Evolutionary conservation across 2,113 vertebrate genomes (phyloP).

Genomic region (Canis aureus): DNA sequence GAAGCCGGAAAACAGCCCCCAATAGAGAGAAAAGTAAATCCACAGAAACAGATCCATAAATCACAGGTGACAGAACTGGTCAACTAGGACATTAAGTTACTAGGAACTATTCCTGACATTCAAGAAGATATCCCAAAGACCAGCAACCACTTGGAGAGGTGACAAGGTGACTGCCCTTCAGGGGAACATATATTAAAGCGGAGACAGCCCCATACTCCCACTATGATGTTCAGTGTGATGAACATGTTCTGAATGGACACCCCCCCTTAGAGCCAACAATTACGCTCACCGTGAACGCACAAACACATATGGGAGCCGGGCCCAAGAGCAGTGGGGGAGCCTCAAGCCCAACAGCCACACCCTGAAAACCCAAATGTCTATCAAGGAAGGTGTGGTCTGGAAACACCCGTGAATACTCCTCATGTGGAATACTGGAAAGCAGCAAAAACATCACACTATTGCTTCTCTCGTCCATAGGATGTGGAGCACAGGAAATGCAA

Average conservation of each 20-base stretch:
- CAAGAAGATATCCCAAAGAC: background rate
- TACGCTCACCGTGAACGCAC: background rate
- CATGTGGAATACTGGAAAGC: background rate
- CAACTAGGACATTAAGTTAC: background rate
- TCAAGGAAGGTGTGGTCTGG: background rate
- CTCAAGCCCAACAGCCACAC: background rate
- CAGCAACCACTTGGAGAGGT: background rate
- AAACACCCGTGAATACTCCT: background rate
- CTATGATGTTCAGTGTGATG: background rate
- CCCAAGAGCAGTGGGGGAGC: no score
- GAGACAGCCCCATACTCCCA: background rate
- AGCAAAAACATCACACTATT: background rate
- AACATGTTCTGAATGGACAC: background rate
- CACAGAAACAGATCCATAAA: background rate
- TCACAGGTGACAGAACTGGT: background rate
- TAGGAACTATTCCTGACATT: background rate
- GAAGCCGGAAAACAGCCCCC: no score
- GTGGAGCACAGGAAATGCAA: background rate
- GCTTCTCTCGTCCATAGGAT: rapidly evolving
- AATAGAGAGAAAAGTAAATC: background rate
- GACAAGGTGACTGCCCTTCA: background rate
- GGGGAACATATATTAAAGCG: background rate
- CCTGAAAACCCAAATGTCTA: background rate
- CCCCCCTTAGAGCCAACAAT: background rate
- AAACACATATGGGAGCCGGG: rapidly evolving